Evolutionary conservation across 2,797 vertebrate genomes (phyloP).

Genomic region (Stomatorhinus walkeri): DNA sequence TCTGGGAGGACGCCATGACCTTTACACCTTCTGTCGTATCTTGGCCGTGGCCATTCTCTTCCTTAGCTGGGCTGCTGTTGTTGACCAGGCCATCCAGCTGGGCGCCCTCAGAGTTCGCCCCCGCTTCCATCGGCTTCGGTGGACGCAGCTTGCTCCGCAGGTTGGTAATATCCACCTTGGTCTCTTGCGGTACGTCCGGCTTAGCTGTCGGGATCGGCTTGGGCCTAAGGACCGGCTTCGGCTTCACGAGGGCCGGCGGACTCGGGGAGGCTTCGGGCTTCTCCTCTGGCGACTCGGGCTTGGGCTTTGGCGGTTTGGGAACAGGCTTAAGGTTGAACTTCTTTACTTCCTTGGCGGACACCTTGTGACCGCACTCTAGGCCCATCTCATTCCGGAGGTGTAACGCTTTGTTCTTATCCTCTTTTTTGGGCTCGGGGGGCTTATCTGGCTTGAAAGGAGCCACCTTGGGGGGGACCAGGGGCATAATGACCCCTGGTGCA

Average conservation of each 20-base stretch:
- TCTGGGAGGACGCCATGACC: constrained; percentile 51
- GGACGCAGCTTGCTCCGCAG: constrained; percentile 89
- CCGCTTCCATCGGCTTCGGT: constrained; percentile 68
- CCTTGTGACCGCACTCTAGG: constrained; percentile 89
- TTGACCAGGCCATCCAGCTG: constrained; percentile 40
- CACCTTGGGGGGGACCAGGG: constrained; percentile 67
- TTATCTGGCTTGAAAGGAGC: constrained; percentile 67
- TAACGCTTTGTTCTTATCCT: constrained; percentile 84
- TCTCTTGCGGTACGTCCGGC: constrained; percentile 69
- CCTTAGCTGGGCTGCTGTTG: constrained; percentile 49
- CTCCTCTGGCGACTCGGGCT: constrained; percentile 54
- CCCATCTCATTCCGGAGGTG: constrained; percentile 92
- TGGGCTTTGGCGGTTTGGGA: constrained; percentile 74
- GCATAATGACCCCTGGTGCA: constrained; percentile 69
- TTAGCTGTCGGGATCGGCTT: constrained; percentile 75
- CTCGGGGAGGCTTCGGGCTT: constrained; percentile 58
- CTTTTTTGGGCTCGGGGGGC: constrained; percentile 71
- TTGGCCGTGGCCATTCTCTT: constrained; percentile 58
- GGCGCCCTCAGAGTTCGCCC: constrained; percentile 50
- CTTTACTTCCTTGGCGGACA: constrained; percentile 88
- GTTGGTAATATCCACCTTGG: constrained; percentile 83
- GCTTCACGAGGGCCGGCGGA: constrained; percentile 65
- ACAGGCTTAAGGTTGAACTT: constrained; percentile 89
- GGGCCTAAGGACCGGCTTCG: constrained; percentile 80
- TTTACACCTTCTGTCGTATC: constrained; percentile 55